phyloP scores from a whole-genome alignment of 2,113 vertebrate species.

The Panthera leo region DNA sequence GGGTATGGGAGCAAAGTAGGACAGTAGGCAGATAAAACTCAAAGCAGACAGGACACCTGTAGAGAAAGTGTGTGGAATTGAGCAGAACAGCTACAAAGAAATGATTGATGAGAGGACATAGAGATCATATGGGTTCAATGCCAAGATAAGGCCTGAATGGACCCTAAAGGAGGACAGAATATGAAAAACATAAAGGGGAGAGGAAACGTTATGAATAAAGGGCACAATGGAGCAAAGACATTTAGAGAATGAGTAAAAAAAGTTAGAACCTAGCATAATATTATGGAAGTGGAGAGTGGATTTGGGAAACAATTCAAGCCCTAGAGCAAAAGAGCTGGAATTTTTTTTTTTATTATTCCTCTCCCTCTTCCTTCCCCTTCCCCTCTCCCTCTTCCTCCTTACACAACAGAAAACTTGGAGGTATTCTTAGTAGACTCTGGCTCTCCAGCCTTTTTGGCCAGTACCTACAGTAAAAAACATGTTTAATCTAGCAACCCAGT shows the following conservation, averaged over 20 bases:
- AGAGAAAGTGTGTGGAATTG: neutral
- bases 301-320: neutral
- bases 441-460: neutral
- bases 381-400: rapidly evolving
- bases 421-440: neutral
- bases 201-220: neutral
- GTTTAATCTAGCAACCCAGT: neutral
- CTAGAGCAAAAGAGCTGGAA: neutral
- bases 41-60: neutral
- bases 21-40: neutral
- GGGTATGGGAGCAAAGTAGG: neutral
- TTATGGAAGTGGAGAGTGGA: neutral
- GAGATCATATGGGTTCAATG: neutral
- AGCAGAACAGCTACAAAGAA: neutral
- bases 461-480: neutral
- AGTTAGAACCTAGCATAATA: neutral
- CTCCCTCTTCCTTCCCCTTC: too few relatives aligned
- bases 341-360: neutral
- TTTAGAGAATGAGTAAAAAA: neutral
- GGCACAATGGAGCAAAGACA: neutral
- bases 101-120: neutral
- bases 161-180: neutral
- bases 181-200: neutral
- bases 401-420: neutral
- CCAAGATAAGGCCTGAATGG: neutral